Conservation (phyloP, 92 coral and sea anemone species). For the Zoanthus sociatus region DNA sequence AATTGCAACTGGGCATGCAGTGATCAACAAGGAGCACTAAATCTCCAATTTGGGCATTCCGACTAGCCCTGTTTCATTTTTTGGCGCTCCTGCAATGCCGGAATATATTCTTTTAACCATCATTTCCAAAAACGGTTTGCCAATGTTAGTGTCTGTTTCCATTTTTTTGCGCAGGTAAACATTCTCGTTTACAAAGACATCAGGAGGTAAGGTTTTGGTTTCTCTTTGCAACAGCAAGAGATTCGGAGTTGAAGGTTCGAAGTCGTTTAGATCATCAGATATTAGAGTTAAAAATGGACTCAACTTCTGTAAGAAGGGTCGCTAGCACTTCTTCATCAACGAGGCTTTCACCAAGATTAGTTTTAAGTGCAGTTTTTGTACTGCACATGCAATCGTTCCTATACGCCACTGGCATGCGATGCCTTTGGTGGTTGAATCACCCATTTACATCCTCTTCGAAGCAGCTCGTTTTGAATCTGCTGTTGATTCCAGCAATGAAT, state of each 20-base stretch:
- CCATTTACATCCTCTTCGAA: constrained; percentile 64
- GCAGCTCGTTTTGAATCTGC: constrained; percentile 57
- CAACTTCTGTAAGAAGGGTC: constrained; percentile 65
- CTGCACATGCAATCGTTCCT: constrained; percentile 70
- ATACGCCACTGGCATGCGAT: constrained; percentile 56
- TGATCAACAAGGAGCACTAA: too few relatives aligned
- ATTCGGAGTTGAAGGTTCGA: constrained; percentile 63
- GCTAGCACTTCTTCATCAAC: constrained; percentile 63
- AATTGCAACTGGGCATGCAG: too few relatives aligned
- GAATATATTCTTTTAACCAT: too few relatives aligned
- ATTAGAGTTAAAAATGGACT: too few relatives aligned
- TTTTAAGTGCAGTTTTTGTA: constrained; percentile 47
- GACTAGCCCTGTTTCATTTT: constrained; percentile 56
- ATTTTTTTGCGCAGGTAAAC: constrained; percentile 50
- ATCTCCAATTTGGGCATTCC: too few relatives aligned
- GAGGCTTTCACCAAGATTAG: constrained; percentile 53
- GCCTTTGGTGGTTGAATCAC: constrained; percentile 67
- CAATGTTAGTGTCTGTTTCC: constrained; percentile 69
- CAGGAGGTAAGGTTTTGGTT: too few relatives aligned
- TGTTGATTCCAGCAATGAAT: too few relatives aligned
- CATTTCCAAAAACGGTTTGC: constrained; percentile 64
- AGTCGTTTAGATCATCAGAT: too few relatives aligned
- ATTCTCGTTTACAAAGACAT: too few relatives aligned
- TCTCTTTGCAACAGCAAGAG: constrained; percentile 62
- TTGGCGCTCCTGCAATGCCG: too few relatives aligned